Conservation (phyloP, 1,140 invertebrate species). For the Cylas formicarius region DNA sequence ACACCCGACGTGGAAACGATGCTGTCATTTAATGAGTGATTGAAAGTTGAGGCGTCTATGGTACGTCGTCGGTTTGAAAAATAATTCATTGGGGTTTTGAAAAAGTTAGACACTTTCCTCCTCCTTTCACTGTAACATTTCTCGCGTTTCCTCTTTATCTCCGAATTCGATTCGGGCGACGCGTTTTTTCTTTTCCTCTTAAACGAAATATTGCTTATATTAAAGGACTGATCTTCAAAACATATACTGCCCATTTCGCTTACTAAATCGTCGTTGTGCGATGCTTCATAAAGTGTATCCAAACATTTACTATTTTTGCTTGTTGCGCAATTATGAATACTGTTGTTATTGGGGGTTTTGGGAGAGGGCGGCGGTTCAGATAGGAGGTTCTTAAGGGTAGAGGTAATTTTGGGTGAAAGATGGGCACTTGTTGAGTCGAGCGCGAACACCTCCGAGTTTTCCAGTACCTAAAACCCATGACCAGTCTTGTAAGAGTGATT, state of each 20-base stretch:
- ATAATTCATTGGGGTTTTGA: constrained; percentile 38
- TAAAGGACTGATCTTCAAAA: constrained; percentile 25
- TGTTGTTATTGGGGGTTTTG: constrained; percentile 21
- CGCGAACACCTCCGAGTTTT: constrained; percentile 34
- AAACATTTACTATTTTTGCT: constrained; percentile 19
- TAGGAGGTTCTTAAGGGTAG: constrained; percentile 14
- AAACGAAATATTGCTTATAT: constrained; percentile 13
- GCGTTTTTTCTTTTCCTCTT: constrained; percentile 33
- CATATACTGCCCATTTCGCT: constrained; percentile 22
- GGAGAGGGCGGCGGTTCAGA: constrained; percentile 13
- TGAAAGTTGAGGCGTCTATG: constrained; percentile 29
- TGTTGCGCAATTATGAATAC: constrained; percentile 12
- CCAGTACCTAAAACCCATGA: constrained; percentile 41
- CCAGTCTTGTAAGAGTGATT: constrained; percentile 26
- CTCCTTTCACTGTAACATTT: constrained; percentile 35
- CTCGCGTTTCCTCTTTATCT: constrained; percentile 33
- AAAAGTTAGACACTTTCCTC: constrained; percentile 35
- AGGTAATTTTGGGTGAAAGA: constrained; percentile 26
- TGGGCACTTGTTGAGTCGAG: constrained; percentile 32
- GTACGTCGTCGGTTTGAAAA: constrained; percentile 38
- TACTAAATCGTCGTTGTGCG: constrained; percentile 24
- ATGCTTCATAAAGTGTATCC: constrained; percentile 34
- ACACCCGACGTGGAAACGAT: constrained; percentile 36
- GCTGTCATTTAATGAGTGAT: constrained; percentile 34
- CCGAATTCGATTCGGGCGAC: constrained; percentile 26